Evolutionary conservation across 2,888 invertebrate genomes (phyloP), one percentile per base, ranked within the genome.

Genomic region (Meteorus colon): DNA sequence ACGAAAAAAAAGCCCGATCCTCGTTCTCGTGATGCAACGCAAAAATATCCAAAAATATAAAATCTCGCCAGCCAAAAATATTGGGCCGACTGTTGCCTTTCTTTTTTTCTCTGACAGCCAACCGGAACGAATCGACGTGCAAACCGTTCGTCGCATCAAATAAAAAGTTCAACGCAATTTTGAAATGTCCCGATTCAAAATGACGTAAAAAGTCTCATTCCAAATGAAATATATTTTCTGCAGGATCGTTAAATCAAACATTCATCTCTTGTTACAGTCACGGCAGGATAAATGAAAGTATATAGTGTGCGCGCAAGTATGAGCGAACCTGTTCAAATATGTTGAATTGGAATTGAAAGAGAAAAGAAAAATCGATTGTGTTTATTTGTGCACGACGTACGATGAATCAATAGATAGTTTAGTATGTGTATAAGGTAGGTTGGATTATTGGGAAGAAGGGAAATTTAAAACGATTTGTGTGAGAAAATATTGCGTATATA

Each of bases 21-120:
- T 73, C 55, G 51, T 72, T 73, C 71, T 59, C 63, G 68, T 78
- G 73, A 63, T 65, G 80, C 80, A 82, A 81, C 79, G 83, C 78
- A 83, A 83, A 88, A 88, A 87, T 88, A 86, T 88, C 89, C 89
- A 89, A 89, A 89, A 89, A 89, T 89, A 89, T 89, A 89, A 89
- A 89, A 89, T 87, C 80, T 86, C 85, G 87, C 89, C 89, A 89
- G 89, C 88, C 89, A 89, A 89, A 88, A 84, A 88, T 79, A 75
- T 80, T 73, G 80, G 84, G 84, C 84, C 82, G 84, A 84, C 83
- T 63, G 2, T 8, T 41, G 51, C 19, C 5, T 51, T 62, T 31
- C 51, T 45, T 76, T 37, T 34, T 45, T 29, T 62, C 45, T 27
- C 34, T 34, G 51, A 69, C 34, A 48, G 41, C 55, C 63, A 63